phyloP scores from a whole-genome alignment of 2,113 vertebrate genomes.

The Antechinus stuartii region DNA sequence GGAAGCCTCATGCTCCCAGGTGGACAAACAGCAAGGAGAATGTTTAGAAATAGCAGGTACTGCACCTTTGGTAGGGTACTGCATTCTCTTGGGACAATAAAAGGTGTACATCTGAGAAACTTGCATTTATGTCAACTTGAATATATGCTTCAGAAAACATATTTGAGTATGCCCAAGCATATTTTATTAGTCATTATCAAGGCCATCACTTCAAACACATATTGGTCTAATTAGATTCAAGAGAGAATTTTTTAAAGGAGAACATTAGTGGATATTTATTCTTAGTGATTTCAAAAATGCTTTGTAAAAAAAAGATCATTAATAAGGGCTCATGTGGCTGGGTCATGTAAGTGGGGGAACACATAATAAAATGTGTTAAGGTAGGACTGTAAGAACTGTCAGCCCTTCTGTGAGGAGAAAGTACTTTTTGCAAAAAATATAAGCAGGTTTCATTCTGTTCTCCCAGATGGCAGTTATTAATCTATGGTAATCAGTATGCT shows the following conservation, averaged over 20 bases:
- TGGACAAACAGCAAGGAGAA: neutral
- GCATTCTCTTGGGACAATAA: neutral
- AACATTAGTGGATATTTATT: neutral
- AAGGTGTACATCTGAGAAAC: neutral
- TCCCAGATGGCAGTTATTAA: neutral
- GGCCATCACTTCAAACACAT: conserved; percentile 2
- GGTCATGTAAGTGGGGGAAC: neutral
- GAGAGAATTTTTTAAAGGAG: neutral
- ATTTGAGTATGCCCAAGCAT: neutral
- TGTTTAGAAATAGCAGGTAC: neutral
- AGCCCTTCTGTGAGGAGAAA: neutral
- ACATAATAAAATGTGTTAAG: neutral
- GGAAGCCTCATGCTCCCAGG: neutral
- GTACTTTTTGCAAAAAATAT: neutral
- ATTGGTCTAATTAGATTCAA: neutral
- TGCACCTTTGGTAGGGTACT: neutral
- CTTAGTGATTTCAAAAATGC: neutral
- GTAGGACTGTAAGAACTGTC: neutral
- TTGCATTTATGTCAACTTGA: neutral
- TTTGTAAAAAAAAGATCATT: neutral
- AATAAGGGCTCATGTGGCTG: neutral
- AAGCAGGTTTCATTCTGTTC: neutral
- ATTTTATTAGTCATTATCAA: neutral
- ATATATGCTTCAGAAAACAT: neutral
- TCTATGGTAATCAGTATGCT: neutral